A percentile compares a stretch with the other conserved stretches of the same genome.
These are phyloP conservation scores for Spinus olivaceus DNA, from an alignment of 2,797 vertebrate genomes.

Conservation along the genomic window DNA sequence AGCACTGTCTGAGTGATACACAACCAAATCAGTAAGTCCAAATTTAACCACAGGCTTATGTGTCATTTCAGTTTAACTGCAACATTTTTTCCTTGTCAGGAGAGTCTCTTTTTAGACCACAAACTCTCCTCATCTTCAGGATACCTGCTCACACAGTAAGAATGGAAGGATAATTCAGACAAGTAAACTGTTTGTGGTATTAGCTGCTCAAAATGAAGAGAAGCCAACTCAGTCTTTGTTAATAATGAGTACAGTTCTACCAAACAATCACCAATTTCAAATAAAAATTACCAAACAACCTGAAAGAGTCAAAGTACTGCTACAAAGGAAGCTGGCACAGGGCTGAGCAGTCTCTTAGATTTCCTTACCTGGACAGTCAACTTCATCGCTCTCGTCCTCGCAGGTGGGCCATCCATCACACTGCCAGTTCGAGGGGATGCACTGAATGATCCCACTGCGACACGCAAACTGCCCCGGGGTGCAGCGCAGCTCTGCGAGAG, in stretches of 20 bases:
- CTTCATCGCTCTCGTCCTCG: slow-evolving; percentile 94
- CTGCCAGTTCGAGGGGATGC: slow-evolving; percentile 93
- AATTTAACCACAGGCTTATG: not conserved
- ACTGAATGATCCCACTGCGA: slow-evolving; percentile 92
- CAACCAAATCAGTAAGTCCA: not conserved
- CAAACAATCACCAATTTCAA: not conserved
- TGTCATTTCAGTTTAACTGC: not conserved
- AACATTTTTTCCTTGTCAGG: not conserved
- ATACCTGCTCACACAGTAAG: not conserved
- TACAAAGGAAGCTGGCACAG: not conserved
- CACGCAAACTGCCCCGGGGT: slow-evolving; percentile 91
- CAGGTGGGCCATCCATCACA: slow-evolving; percentile 96
- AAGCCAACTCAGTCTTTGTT: not conserved
- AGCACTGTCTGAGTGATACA: not conserved
- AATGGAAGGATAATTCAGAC: not conserved
- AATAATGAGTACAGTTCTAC: not conserved
- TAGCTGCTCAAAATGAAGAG: not conserved
- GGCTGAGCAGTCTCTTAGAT: not conserved
- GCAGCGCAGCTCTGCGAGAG: slow-evolving; percentile 88
- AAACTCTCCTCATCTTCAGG: not conserved
- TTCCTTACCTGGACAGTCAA: slow-evolving; percentile 90
- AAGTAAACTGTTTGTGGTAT: not conserved
- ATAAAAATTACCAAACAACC: not conserved
- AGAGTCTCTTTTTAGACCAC: not conserved
- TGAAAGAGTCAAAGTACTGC: not conserved